Conservation (phyloP, 2,888 invertebrate species). For the Harmothoe impar region DNA sequence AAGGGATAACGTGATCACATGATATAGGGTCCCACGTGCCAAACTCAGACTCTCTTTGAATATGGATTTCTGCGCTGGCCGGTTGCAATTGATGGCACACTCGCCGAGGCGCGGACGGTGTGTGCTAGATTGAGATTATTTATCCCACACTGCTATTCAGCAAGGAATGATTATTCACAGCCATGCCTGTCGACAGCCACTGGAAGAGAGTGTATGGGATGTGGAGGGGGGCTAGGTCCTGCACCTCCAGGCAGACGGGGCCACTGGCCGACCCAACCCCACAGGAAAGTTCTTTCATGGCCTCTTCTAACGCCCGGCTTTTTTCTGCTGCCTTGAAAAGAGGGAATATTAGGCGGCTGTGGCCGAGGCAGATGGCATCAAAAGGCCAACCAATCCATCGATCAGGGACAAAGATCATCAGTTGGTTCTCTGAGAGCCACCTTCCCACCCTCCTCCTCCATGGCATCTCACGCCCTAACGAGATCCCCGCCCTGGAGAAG, state of each 20-base stretch:
- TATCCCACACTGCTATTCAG: constrained; percentile 40
- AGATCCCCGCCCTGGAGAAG: constrained; percentile 12
- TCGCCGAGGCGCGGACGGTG: neutral
- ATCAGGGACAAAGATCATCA: constrained; percentile 48
- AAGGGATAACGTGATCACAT: neutral
- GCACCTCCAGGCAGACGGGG: no score
- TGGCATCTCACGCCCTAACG: constrained; percentile 35
- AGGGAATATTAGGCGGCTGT: constrained; percentile 28
- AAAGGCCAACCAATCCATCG: constrained; percentile 52
- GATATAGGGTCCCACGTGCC: neutral
- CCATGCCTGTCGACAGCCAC: neutral
- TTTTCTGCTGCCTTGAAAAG: constrained; percentile 2
- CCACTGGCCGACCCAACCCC: neutral
- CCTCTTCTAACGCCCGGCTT: neutral
- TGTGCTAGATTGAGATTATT: constrained; percentile 45
- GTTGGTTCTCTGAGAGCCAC: neutral
- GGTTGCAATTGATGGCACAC: neutral
- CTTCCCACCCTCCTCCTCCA: neutral
- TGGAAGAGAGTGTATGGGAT: neutral
- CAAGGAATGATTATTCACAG: constrained; percentile 48
- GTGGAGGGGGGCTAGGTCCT: neutral
- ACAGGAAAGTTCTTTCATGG: constrained; percentile 20
- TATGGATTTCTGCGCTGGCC: neutral
- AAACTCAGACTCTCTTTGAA: neutral
- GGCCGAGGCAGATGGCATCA: constrained; percentile 46